A percentile compares a stretch with the other conserved stretches of the same genome.
Evolutionary conservation across 2,113 vertebrate genomes (phyloP).

Genomic region (Albula goreensis): DNA sequence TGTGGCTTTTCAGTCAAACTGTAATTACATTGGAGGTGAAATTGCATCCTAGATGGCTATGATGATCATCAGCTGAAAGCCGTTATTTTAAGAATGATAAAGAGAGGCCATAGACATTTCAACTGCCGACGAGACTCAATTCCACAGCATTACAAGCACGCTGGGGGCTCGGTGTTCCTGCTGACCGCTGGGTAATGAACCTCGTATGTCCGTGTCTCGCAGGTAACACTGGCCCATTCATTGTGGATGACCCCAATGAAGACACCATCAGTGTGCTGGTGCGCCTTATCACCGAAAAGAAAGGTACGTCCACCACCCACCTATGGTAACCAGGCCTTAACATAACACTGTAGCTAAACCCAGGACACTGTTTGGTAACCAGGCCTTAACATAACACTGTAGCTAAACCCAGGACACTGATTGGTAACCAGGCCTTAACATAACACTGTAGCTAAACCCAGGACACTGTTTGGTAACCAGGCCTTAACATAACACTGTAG

Average conservation of each 20-base stretch:
- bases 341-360: background rate
- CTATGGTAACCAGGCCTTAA: background rate
- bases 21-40: background rate
- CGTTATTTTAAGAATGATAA: background rate
- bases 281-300: constrained; percentile 91
- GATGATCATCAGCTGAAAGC: background rate
- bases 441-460: background rate
- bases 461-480: background rate
- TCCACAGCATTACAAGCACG: too few species aligned
- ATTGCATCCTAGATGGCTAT: background rate
- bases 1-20: background rate
- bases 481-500: background rate
- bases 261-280: constrained; percentile 94
- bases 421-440: background rate
- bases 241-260: constrained; percentile 84
- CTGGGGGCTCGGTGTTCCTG: background rate
- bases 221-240: constrained; percentile 75
- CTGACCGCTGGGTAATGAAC: background rate
- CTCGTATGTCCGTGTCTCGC: background rate
- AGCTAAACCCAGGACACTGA: background rate
- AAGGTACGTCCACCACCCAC: constrained; percentile 69
- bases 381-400: background rate
- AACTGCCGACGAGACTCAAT: too few species aligned
- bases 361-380: background rate
- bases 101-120: background rate